Percentiles rank a stretch among this genome's conserved stretches.
phyloP scores from a whole-genome alignment of 30 jellyfish, hydroid and myxozoan species.

The Phacellophora camtschatica region DNA sequence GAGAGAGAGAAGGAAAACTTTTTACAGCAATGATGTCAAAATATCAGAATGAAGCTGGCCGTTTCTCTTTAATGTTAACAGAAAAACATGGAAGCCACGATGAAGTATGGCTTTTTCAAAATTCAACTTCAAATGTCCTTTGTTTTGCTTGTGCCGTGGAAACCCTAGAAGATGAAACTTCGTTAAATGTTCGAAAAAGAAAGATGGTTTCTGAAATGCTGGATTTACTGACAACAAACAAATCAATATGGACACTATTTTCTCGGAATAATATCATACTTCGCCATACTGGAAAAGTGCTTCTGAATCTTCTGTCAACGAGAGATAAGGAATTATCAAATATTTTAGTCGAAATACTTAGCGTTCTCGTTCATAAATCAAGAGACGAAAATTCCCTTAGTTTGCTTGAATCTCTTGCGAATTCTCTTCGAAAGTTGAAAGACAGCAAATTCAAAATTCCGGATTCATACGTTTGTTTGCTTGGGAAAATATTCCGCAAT shows the following conservation, averaged over 20 bases:
- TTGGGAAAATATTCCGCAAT: slow-evolving; percentile 49
- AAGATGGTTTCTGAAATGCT: slow-evolving; percentile 54
- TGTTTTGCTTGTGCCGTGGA: slow-evolving; percentile 92
- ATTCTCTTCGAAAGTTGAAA: not conserved
- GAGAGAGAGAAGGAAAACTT: too few relatives aligned
- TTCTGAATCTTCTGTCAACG: slow-evolving; percentile 42
- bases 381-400: slow-evolving; percentile 22
- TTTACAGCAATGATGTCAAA: too few relatives aligned
- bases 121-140: slow-evolving; percentile 21
- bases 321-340: slow-evolving; percentile 39
- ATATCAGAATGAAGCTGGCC: too few relatives aligned
- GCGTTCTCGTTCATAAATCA: slow-evolving; percentile 32
- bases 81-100: slow-evolving; percentile 65
- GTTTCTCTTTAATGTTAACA: not conserved
- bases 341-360: slow-evolving; percentile 56
- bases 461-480: slow-evolving; percentile 1
- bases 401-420: slow-evolving; percentile 20
- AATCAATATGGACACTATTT: slow-evolving; percentile 36
- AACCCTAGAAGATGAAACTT: slow-evolving; percentile 47
- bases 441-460: not conserved
- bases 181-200: slow-evolving; percentile 59
- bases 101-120: slow-evolving; percentile 63
- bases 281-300: slow-evolving; percentile 42
- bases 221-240: slow-evolving; percentile 48
- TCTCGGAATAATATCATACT: slow-evolving; percentile 10